phyloP scores from a whole-genome alignment of 2,797 vertebrate species.

The Gallinago solitaria region DNA sequence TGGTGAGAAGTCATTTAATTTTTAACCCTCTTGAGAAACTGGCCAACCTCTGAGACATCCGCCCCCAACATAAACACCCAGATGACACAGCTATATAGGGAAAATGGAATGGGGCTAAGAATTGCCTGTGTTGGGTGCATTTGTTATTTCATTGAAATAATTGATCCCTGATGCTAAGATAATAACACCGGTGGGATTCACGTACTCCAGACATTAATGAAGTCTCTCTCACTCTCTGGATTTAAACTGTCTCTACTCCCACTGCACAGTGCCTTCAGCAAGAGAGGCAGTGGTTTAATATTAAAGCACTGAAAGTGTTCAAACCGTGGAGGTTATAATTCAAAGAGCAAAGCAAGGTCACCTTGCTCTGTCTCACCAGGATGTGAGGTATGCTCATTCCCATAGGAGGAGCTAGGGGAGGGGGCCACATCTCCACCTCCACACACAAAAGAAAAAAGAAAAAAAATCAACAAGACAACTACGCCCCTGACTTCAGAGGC shows the following conservation, averaged over 20 bases:
- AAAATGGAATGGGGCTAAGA: not conserved
- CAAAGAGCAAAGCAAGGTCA: constrained; percentile 35
- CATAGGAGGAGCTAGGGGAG: not conserved
- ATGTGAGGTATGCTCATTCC: not conserved
- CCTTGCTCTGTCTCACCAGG: not conserved
- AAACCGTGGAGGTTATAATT: not conserved
- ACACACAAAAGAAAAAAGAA: not conserved
- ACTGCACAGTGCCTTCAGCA: not conserved
- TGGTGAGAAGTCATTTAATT: not conserved
- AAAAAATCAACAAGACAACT: not conserved
- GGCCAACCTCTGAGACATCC: not conserved
- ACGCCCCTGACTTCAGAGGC: not conserved
- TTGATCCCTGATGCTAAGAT: constrained; percentile 10
- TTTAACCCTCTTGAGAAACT: not conserved
- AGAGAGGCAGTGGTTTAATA: constrained; percentile 7
- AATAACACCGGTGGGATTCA: not conserved
- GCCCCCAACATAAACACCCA: not conserved
- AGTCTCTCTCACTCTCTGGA: not conserved
- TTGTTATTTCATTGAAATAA: constrained; percentile 30
- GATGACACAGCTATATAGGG: not conserved
- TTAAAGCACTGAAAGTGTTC: not conserved
- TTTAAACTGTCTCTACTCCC: not conserved
- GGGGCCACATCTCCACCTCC: not conserved
- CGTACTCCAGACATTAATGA: constrained; percentile 17
- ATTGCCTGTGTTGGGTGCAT: not conserved